Evolutionary conservation across 2,888 invertebrate genomes (phyloP), one percentile per base, ranked within the genome.

Genomic region (Mesorhabditis belari): DNA sequence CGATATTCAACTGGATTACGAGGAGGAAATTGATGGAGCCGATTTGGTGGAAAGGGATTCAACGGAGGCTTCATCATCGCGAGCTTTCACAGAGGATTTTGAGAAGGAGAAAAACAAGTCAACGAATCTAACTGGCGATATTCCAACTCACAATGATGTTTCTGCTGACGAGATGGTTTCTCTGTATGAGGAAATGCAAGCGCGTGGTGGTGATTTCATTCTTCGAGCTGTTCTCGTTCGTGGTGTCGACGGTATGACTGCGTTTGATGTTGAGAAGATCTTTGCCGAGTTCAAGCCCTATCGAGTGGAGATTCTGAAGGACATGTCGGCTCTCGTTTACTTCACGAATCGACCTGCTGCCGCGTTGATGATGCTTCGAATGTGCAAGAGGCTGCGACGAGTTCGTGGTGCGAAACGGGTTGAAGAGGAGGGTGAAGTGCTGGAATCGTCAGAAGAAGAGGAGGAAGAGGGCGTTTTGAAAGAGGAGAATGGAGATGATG

Each of bases 361-460:
- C 55, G 52, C 67, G 6, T 60, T 69, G 71, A 70, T 70, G 71
- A 61, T 70, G 63, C 23, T 73, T 21, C 64, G 64, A 35, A 67
- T 69, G 70, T 66, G 70, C 25, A 73, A 71, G 55, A 57, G 61
- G 58, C 57, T 73, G 49, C 60, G 65, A n/a, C 62, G 73, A 9
- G 63, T 73, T 5, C 61, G 67, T 24, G 59, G 61, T 9, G 57
- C 58, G 28, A 71, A 69, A 58, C 58, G 25, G 25, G 66, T 69
- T 23, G 65, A 66, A 21, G 73, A 73, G 52, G 74, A 72, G 19
- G 74, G 72, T 25, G 74, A 71, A 60, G 62, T 69, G 12, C 17
- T 66, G 49, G 63, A 59, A n/a, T 28, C 29, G 63, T 61, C n/a
- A 26, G 57, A 58, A 49, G 62, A 61, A 9, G 68, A 70, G 25